phyloP scores from a whole-genome alignment of 2,888 invertebrate genomes.

The Stomorhina lunata region DNA sequence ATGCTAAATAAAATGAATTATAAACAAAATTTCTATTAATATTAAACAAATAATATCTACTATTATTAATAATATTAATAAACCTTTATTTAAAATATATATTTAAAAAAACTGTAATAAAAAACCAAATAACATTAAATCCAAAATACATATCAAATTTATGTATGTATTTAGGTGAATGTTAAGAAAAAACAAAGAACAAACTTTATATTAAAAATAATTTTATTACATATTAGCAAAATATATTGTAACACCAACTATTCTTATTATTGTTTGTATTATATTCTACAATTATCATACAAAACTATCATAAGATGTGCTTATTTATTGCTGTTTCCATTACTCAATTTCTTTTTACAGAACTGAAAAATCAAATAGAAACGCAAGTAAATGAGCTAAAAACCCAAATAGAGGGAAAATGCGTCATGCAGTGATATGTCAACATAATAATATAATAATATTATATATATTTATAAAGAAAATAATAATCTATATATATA shows the following conservation, averaged over 20 bases:
- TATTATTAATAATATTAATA: constrained; percentile 61
- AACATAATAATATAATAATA: constrained; percentile 75
- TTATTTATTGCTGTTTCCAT: constrained; percentile 80
- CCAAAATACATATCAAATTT: no score
- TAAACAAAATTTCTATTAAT: constrained; percentile 55
- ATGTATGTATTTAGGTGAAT: constrained; percentile 30
- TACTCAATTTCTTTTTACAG: constrained; percentile 85
- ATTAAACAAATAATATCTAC: constrained; percentile 58
- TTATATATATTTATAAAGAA: constrained; percentile 61
- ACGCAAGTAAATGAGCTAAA: constrained; percentile 98
- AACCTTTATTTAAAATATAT: constrained; percentile 13
- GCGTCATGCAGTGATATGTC: constrained; percentile 94
- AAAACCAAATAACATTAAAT: constrained; percentile 28
- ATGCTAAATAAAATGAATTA: constrained; percentile 57
- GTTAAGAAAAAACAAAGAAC: constrained; percentile 4
- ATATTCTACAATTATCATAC: constrained; percentile 58
- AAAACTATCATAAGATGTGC: constrained; percentile 79
- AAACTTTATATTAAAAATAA: constrained; percentile 11
- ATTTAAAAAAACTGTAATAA: constrained; percentile 14
- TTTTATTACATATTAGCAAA: no score
- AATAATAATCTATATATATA: constrained; percentile 57
- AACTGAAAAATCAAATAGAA: constrained; percentile 98
- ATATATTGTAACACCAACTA: constrained; percentile 47
- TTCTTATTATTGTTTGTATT: constrained; percentile 63
- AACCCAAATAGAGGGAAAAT: constrained; percentile 97